Base-by-base conservation (phyloP, 2,113 vertebrate species). In the Zeus faber region DNA sequence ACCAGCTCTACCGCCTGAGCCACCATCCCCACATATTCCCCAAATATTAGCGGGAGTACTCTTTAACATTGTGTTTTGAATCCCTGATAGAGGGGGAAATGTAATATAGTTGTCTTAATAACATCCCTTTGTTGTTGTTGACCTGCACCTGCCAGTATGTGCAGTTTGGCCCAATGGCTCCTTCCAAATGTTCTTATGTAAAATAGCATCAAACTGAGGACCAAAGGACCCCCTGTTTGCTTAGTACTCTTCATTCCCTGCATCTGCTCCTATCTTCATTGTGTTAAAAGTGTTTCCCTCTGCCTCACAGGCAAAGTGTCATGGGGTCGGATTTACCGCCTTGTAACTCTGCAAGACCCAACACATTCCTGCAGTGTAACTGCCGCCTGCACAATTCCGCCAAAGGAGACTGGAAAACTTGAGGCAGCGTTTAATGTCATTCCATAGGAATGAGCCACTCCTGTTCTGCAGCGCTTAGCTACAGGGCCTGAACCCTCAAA, bases 361-460 rank as follows among this genome's bases (percentile, higher is more conserved):
- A 71, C 83, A 76, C 80, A 82, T 86, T 79, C 77, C 78, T 78
- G 25, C 35, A 6, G 39, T 48, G 25, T 43, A 20, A 22, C 51
- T 24, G 2, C 31, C 22, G 39, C 41, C 58, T 26, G n/a, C 53
- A 35, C 18, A 31, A 13, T n/a, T 51, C 23, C 49, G 55, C 44
- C 20, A 20, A 8, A 49, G 51, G 51, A 51, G 31, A 23, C 23
- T 62, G 72, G 79, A 76, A 85, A 88, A 81, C 61, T 10, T 75
- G 46, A 58, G 20, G 62, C 65, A 70, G 69, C 66, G 56, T 76
- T 80, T 64, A 54, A 20, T 51, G 67, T 74, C 84, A 83, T 76
- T 76, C 74, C 67, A 60, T 17, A 67, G 67, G 61, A 51, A 77
- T 86, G 67, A 79, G 70, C 54, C 70, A 72, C 78, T 76, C 75